Conservation (phyloP, 1,140 invertebrate genomes). For the Sitobion miscanthi region DNA sequence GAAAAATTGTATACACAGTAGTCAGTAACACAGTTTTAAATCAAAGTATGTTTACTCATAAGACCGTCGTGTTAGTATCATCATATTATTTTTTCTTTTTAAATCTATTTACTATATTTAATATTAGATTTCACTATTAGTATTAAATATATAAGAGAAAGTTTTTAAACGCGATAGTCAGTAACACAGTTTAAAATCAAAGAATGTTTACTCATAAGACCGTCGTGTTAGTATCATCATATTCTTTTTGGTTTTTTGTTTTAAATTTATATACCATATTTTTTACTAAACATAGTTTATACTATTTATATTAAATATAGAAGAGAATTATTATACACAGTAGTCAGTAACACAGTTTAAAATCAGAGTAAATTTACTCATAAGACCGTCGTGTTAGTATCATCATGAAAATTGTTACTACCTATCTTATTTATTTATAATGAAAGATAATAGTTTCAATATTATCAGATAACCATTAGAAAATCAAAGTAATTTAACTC, state of each 20-base stretch:
- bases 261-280: background rate
- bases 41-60: slow-evolving; percentile 32
- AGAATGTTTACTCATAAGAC: slow-evolving; percentile 31
- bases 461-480: slow-evolving; percentile 17
- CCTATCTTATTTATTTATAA: background rate
- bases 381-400: slow-evolving; percentile 51
- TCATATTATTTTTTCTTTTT: background rate
- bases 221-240: slow-evolving; percentile 46
- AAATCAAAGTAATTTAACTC: slow-evolving; percentile 22
- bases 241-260: background rate
- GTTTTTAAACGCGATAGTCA: background rate
- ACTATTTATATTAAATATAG: background rate
- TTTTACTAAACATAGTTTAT: background rate
- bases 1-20: too few relatives aligned
- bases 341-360: slow-evolving; percentile 37
- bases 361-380: slow-evolving; percentile 26
- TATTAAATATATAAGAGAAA: background rate
- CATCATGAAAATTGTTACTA: background rate
- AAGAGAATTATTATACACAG: background rate
- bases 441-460: background rate
- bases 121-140: too few relatives aligned
- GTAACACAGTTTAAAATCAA: slow-evolving; percentile 48
- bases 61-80: slow-evolving; percentile 53
- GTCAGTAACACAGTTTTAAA: slow-evolving; percentile 41
- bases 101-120: too few relatives aligned